Evolutionary conservation across 1,140 invertebrate genomes (phyloP).

Genomic region (Eriosoma lanigerum): DNA sequence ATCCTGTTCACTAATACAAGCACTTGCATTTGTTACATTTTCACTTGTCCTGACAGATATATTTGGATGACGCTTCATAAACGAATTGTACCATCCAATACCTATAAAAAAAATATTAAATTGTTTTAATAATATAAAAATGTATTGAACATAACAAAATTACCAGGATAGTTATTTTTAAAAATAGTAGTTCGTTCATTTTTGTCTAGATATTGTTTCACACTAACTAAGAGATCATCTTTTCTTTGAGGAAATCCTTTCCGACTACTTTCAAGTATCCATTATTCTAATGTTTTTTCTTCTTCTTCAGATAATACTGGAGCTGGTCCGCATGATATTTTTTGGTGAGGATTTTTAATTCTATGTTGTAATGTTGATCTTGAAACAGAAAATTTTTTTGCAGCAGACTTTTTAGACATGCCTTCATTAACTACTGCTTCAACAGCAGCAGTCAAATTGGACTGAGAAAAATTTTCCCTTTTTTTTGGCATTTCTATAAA

Average conservation of each 20-base stretch:
- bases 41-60: not conserved
- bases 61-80: not conserved
- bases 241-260: conserved; percentile 24
- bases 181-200: not conserved
- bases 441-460: conserved; percentile 16
- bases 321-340: conserved; percentile 12
- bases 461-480: not conserved
- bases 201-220: conserved; percentile 20
- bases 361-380: conserved; percentile 23
- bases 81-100: not conserved
- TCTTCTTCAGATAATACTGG: not conserved
- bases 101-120: not conserved
- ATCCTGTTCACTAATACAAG: not conserved
- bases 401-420: not conserved
- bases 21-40: not conserved
- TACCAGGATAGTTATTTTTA: conserved; percentile 4
- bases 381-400: not conserved
- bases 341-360: conserved; percentile 12
- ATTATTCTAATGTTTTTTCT: not conserved
- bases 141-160: not conserved
- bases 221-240: conserved; percentile 8
- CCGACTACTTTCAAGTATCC: not conserved
- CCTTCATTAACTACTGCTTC: conserved; percentile 10
- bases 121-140: not conserved
- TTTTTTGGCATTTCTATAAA: conserved; percentile 7